Conservation (phyloP, 2,888 invertebrate genomes). For the Lamellibrachia satsuma region DNA sequence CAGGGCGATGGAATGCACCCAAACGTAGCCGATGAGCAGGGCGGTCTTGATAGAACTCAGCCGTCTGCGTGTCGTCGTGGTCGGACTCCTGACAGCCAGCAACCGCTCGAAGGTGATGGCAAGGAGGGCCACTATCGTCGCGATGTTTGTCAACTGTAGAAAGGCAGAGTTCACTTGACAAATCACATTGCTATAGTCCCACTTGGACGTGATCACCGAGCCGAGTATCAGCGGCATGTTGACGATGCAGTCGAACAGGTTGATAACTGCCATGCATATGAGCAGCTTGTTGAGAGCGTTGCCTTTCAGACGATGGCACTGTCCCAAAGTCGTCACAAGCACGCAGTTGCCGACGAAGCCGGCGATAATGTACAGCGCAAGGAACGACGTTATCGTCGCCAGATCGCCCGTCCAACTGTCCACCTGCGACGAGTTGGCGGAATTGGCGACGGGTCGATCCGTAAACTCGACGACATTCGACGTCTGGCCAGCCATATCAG, state of each 20-base stretch:
- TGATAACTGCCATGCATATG: conserved; percentile 50
- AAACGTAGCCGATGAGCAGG: conserved; percentile 48
- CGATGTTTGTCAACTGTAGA: conserved; percentile 49
- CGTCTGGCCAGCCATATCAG: not conserved
- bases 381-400: conserved; percentile 41
- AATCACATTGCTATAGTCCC: conserved; percentile 48
- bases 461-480: not conserved
- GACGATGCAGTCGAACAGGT: conserved; percentile 52
- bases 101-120: conserved; percentile 52
- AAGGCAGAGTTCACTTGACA: conserved; percentile 54
- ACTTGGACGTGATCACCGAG: conserved; percentile 47
- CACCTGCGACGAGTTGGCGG: conserved; percentile 27
- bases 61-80: conserved; percentile 42
- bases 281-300: conserved; percentile 49
- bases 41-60: conserved; percentile 44
- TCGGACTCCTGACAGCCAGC: conserved; percentile 48
- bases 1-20: conserved; percentile 54
- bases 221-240: conserved; percentile 56
- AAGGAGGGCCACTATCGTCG: conserved; percentile 47
- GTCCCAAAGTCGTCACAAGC: conserved; percentile 50
- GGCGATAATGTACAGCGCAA: conserved; percentile 50
- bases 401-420: conserved; percentile 26
- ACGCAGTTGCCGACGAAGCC: conserved; percentile 53
- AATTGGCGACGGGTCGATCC: not conserved
- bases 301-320: conserved; percentile 46